phyloP scores from a whole-genome alignment of 2,797 vertebrate genomes.

The Scyliorhinus canicula region DNA sequence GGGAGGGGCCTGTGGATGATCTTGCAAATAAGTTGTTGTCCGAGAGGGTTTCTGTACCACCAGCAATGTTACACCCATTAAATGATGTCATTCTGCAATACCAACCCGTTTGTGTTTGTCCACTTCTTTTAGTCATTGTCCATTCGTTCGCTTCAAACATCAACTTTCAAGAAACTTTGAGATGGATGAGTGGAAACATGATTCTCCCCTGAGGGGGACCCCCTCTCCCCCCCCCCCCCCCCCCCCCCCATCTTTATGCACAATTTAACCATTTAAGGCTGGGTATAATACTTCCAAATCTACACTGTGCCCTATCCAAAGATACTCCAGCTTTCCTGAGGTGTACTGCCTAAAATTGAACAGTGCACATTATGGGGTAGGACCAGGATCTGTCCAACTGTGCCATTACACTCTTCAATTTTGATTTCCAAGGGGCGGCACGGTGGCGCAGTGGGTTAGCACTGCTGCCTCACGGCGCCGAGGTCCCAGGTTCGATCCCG shows the following conservation, averaged over 20 bases:
- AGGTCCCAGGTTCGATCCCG: too few species aligned
- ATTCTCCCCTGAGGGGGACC: background rate
- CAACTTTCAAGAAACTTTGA: background rate
- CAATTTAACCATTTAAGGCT: background rate
- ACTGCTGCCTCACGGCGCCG: too few species aligned
- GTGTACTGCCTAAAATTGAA: background rate
- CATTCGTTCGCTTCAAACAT: background rate
- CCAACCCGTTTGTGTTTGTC: background rate
- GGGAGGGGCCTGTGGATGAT: background rate
- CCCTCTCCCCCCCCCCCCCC: too few species aligned
- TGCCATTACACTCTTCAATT: background rate
- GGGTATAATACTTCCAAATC: background rate
- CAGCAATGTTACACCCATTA: slow-evolving; percentile 4
- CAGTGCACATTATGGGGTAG: background rate
- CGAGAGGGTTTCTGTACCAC: background rate
- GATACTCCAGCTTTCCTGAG: background rate
- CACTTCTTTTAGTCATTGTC: background rate
- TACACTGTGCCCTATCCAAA: background rate
- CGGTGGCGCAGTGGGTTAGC: too few species aligned
- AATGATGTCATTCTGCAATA: background rate
- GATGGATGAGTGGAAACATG: background rate
- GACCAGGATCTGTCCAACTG: background rate
- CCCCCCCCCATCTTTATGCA: too few species aligned
- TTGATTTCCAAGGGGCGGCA: background rate
- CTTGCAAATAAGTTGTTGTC: background rate